Evolutionary conservation across 2,113 vertebrate species (phyloP).

Genomic region (Gymnorhina tibicen): DNA sequence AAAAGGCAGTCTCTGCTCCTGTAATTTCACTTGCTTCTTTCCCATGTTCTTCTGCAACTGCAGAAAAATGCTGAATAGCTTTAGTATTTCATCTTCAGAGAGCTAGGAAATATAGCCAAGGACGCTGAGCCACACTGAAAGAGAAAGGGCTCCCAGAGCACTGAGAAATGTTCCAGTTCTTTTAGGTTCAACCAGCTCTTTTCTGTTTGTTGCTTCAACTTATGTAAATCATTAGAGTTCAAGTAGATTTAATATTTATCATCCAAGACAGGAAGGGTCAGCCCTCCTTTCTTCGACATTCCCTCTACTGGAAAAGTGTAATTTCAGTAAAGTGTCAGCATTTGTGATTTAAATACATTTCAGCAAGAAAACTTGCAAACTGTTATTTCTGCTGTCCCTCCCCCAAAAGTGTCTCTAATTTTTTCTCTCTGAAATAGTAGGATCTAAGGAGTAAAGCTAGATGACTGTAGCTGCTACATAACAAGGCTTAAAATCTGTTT

Average conservation of each 20-base stretch:
- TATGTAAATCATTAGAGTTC: constrained; percentile 48
- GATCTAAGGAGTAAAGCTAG: background rate
- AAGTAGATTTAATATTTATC: constrained; percentile 57
- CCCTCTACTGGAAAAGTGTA: background rate
- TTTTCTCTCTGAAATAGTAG: background rate
- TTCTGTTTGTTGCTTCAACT: constrained; percentile 54
- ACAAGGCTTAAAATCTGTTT: background rate
- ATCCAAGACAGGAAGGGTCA: constrained; percentile 18
- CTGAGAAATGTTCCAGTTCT: constrained; percentile 20
- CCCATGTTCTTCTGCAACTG: background rate
- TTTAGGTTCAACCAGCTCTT: constrained; percentile 54
- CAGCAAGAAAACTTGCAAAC: background rate
- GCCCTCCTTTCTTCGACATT: background rate
- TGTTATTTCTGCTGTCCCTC: constrained; percentile 3
- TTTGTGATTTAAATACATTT: constrained; percentile 32
- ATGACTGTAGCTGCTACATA: background rate
- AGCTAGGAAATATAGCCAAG: constrained; percentile 23
- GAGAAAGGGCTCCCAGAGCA: constrained; percentile 18
- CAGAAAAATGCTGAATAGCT: background rate
- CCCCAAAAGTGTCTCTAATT: background rate
- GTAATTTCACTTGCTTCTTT: background rate
- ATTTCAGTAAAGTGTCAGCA: constrained; percentile 13
- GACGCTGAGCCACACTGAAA: background rate
- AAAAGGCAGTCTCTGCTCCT: background rate
- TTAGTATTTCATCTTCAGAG: constrained; percentile 37